A percentile compares a stretch with the other conserved stretches of the same genome.
phyloP scores from a whole-genome alignment of 2,113 vertebrate species.

The Hyla sarda region DNA sequence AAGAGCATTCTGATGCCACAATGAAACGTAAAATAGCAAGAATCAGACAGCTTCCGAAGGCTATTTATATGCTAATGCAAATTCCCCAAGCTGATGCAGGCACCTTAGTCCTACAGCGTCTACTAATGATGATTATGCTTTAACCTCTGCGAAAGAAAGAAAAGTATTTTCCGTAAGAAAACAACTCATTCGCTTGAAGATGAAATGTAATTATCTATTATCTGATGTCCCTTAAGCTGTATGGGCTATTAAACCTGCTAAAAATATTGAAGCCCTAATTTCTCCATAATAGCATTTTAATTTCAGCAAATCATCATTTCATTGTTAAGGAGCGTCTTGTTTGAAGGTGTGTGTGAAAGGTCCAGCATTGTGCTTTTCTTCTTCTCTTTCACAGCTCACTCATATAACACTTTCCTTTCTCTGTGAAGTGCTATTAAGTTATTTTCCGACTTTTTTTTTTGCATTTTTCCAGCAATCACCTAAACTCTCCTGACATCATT shows the following conservation, averaged over 20 bases:
- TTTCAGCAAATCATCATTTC: constrained; percentile 87
- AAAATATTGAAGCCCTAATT: constrained; percentile 90
- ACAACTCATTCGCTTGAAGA: constrained; percentile 77
- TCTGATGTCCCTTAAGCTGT: constrained; percentile 83
- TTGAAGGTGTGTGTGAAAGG: constrained; percentile 83
- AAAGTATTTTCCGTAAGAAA: constrained; percentile 76
- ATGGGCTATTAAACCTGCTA: constrained; percentile 82
- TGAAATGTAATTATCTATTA: constrained; percentile 85
- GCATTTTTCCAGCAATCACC: constrained; percentile 68
- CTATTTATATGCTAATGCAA: constrained; percentile 78
- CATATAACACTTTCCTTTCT: constrained; percentile 71
- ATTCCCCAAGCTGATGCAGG: constrained; percentile 72
- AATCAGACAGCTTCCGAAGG: constrained; percentile 72
- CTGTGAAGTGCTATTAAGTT: constrained; percentile 77
- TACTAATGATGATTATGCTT: constrained; percentile 76
- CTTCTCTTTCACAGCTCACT: constrained; percentile 70
- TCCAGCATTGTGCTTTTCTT: constrained; percentile 75
- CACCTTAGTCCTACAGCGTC: constrained; percentile 71
- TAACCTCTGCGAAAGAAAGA: constrained; percentile 74
- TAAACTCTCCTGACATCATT: constrained; percentile 73
- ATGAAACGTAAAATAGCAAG: constrained; percentile 72
- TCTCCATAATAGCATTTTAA: constrained; percentile 91
- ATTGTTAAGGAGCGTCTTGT: constrained; percentile 84
- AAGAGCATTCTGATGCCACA: constrained; percentile 73
- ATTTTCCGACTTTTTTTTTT: constrained; percentile 48